Percentiles rank a stretch among this genome's conserved stretches.
These are phyloP conservation scores for mouse (Mus musculus) DNA, from an alignment of 2,113 vertebrate species.

Conservation along the genomic window DNA sequence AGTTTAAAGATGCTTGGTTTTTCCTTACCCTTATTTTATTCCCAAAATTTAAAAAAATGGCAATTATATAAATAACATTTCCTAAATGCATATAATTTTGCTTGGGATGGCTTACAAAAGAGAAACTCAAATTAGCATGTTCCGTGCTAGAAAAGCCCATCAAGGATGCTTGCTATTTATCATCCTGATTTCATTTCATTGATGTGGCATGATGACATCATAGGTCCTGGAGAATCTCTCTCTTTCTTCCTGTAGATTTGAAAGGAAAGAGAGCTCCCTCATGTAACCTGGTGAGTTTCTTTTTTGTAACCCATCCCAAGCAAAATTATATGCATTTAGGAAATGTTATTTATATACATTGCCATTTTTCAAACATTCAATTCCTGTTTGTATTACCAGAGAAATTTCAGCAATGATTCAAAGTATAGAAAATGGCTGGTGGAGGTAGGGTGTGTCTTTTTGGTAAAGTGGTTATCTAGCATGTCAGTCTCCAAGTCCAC, in stretches of 20 bases:
- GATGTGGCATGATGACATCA: neutral
- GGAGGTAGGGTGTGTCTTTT: neutral
- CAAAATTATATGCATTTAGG: neutral
- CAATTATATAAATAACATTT: neutral
- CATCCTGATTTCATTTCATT: neutral
- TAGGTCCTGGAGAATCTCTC: neutral
- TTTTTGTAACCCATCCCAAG: neutral
- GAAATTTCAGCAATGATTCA: slow-evolving; percentile 27
- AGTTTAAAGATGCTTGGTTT: slow-evolving; percentile 27
- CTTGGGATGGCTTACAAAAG: neutral
- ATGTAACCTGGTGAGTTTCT: slow-evolving; percentile 1
- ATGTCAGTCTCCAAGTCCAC: neutral
- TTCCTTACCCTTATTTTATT: slow-evolving; percentile 23
- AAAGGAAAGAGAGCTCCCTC: slow-evolving; percentile 8
- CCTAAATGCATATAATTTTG: neutral
- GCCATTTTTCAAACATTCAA: neutral
- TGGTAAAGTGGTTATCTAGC: neutral
- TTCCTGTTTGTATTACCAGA: slow-evolving; percentile 37
- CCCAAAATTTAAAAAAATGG: neutral
- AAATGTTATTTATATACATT: neutral
- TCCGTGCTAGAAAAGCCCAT: neutral
- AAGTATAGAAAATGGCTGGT: neutral
- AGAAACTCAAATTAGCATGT: slow-evolving; percentile 19
- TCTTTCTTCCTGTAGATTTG: slow-evolving; percentile 23
- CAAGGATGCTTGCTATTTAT: slow-evolving; percentile 25